These are phyloP conservation scores for Chlorospingus flavigularis DNA, from an alignment of 2,797 vertebrate genomes.

Conservation along the genomic window DNA sequence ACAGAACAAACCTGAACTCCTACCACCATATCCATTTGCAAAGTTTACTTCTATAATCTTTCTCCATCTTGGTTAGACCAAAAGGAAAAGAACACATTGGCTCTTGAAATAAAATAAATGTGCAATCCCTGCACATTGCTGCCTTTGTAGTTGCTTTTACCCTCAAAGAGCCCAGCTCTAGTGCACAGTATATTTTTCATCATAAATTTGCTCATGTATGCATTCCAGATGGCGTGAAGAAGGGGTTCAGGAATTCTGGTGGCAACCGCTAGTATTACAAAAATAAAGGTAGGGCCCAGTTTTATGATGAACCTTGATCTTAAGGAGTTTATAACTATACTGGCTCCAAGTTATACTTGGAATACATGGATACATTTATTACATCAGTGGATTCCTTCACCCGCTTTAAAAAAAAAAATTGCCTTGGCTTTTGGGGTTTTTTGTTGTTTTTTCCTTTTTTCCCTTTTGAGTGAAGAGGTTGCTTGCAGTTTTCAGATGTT, in stretches of 20 bases:
- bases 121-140: conserved; percentile 28
- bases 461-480: not conserved
- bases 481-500: conserved; percentile 41
- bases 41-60: not conserved
- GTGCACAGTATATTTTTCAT: conserved; percentile 54
- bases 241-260: conserved; percentile 56
- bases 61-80: not conserved
- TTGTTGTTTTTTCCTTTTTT: not conserved
- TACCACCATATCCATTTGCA: not conserved
- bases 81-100: conserved; percentile 28
- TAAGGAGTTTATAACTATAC: conserved; percentile 63
- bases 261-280: conserved; percentile 40
- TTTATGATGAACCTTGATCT: conserved; percentile 71
- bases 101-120: conserved; percentile 34
- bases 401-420: not conserved
- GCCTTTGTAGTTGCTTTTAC: conserved; percentile 53
- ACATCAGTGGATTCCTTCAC: conserved; percentile 51
- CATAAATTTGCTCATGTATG: conserved; percentile 56
- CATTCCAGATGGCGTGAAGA: conserved; percentile 64
- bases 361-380: conserved; percentile 54
- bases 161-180: conserved; percentile 37
- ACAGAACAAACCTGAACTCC: not conserved
- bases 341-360: conserved; percentile 61
- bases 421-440: not conserved
- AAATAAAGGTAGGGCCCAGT: conserved; percentile 62